Evolutionary conservation across 2,797 vertebrate species (phyloP), one percentile per base, ranked within the genome.

Genomic region (Pipistrellus pipistrellus): DNA sequence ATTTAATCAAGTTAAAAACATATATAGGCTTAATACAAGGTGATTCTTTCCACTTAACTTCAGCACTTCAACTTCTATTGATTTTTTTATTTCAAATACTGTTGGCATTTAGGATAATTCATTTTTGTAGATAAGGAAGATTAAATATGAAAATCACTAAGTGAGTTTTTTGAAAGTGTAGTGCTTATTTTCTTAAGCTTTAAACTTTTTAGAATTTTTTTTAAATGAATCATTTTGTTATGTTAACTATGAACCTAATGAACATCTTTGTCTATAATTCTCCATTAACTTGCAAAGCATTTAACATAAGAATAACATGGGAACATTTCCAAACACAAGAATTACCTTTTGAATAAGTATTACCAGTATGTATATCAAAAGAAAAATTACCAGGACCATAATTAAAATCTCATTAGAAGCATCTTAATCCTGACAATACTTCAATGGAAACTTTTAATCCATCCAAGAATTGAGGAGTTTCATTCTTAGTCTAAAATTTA

Each of bases 361-460:
- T 51, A 81, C 14, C 27, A 62, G 46, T 85, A 92, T 89, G 72
- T 1, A 18, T 25, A 90, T 38, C 55, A 93, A 81, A 90, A 72
- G 38, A n/a, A 95, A 94, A 90, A 53, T 46, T 59, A 92, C 30
- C 38, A 85, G 59, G 95, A 68, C n/a, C 75, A 81, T 35, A 96
- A 95, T 93, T 93, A 86, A 97, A 97, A 94, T 38, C 55, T 97
- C 81, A 75, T 86, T 95, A 93, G 96, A 86, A 96, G 85, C 23
- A 76, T 85, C 30, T 93, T 95, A 62, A 12, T 76, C 44, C 73
- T 94, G 75, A 48, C 13, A 84, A 41, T 30, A n/a, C 21, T 88
- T 93, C 41, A 85, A 4, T 81, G 25, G 30, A 59, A 80, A 57
- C 23, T 84, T 15, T 66, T 30, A 93, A 92, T 85, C 32, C 51